Base-by-base conservation (phyloP, 2,113 vertebrate species). In the Paracanthobrama guichenoti region DNA sequence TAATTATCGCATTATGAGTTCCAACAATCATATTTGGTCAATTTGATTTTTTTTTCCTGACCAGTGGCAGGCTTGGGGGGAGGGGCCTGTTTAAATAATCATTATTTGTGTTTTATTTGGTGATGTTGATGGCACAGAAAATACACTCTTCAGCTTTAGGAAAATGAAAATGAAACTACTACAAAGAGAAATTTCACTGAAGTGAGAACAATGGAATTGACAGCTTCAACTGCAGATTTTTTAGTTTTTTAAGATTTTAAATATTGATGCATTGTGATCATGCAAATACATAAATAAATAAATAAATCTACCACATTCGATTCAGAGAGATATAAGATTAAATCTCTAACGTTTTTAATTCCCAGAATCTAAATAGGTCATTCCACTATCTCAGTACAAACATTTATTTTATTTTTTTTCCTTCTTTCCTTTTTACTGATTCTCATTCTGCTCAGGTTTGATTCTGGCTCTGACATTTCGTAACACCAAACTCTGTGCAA, bases 371-470 rank as follows among this genome's bases (percentile, higher is more conserved):
- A 46, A 64, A 69, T 50, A 12, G 46, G 79, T 46, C n/a, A 81
- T 69, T 46, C 13, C 24, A 44, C 62, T 46, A 18, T 39, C 31
- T 62, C 10, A 26, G 22, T 57, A 16, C 48, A 50, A 16, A 16
- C 48, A 0, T 50, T 24, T 57, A 2, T 6, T 24, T 2, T 42
- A 12, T 42, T 13, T 31, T 13, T 79, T 5, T 42, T 62, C 2
- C 9, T 5, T 66, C 3, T 18, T 2, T 44, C 8, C 16, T 42
- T 18, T 66, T 18, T n/a, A 66, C n/a, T 48, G 6, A 62, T 48
- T 81, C 42, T 64, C 2, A 73, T 73, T 73, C 39, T 26, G n/a
- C 16, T 48, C 71, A 73, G 22, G 44, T 24, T 67, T 67, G 64
- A 48, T 24, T 14, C 42, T 24, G 42, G 22, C 5, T 24, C 69